Evolutionary conservation across 1,140 invertebrate genomes (phyloP).

Genomic region (Drosophila bocqueti): DNA sequence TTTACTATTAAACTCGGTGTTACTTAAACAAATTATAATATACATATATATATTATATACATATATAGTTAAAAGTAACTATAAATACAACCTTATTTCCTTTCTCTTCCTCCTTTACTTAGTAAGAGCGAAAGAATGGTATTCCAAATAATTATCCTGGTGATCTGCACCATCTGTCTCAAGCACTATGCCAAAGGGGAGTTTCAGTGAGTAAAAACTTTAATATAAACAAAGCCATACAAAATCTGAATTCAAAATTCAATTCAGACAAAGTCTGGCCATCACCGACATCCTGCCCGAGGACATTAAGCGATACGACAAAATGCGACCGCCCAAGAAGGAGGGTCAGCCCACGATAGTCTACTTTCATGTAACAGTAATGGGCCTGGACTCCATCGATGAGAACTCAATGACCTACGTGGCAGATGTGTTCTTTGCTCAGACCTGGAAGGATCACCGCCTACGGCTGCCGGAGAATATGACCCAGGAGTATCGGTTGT

Average conservation of each 20-base stretch:
- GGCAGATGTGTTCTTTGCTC: constrained; percentile 96
- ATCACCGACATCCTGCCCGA: constrained; percentile 94
- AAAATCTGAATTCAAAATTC: not conserved
- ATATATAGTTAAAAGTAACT: too few relatives aligned
- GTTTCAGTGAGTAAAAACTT: constrained; percentile 75
- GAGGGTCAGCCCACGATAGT: constrained; percentile 94
- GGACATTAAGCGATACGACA: constrained; percentile 94
- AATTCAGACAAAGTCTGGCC: constrained; percentile 89
- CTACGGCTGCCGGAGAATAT: constrained; percentile 95
- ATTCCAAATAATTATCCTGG: constrained; percentile 71
- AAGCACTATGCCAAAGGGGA: constrained; percentile 76
- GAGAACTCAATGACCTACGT: constrained; percentile 97
- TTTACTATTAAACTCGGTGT: too few relatives aligned
- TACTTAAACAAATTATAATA: too few relatives aligned
- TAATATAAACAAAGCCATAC: not conserved
- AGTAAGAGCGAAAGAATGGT: constrained; percentile 60
- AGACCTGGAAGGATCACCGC: constrained; percentile 95
- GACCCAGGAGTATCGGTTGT: constrained; percentile 94
- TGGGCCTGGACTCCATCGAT: constrained; percentile 96
- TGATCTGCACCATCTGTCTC: constrained; percentile 77
- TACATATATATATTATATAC: too few relatives aligned
- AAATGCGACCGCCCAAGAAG: constrained; percentile 95
- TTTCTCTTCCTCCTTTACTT: too few relatives aligned
- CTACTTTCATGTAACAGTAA: constrained; percentile 96
- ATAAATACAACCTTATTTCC: too few relatives aligned